Base-by-base conservation (phyloP, 2,888 invertebrate species). In the Lasioglossum marginatum region DNA sequence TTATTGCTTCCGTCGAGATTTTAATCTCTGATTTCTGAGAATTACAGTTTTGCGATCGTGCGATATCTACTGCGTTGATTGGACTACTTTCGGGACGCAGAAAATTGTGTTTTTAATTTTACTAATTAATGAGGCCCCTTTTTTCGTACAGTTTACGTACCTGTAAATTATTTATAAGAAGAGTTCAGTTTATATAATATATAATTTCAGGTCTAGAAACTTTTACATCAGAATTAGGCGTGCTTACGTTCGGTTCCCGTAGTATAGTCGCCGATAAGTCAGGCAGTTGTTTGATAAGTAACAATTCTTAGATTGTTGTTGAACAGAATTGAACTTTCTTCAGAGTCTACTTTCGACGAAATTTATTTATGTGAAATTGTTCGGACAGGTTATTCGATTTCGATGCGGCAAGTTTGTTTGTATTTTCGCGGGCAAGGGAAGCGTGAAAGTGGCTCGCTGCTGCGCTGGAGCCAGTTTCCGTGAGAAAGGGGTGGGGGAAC, bases 391-490 rank as follows among this genome's bases (percentile, higher is more conserved):
- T 4, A 31, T 63, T 63, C 2, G 31, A 6, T 63, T 60, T 5
- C 6, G n/a, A n/a, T 27, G 8, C 63, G 19, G 23, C 34, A 23
- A 68, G 37, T 37, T 68, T 34, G 34, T 34, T 40, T 63, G 40
- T 43, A 57, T 76, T 45, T 63, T 14, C 23, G 5, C 45, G 43
- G 43, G 19, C 31, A 43, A 43, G 16, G 43, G 45, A 57, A 43
- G 43, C 76, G 57, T 23, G 31, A 76, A 63, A 63, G 76, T 76
- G 43, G 57, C 31, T 76, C 45, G 12, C 76, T 16, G 19, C 19
- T 19, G 68, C 12, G 12, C 57, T 12, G n/a, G 4, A 57, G 23
- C 23, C 19, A 19, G 37, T 34, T 37, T 37, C 34, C 37, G 19
- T 23, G 43, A 1, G 63, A 63, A 45, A 19, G 23, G 19, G 48